Percentiles rank a stretch among this genome's conserved stretches.
These are phyloP conservation scores for Patagioenas fasciata DNA, from an alignment of 2,113 vertebrate genomes.

Conservation along the genomic window DNA sequence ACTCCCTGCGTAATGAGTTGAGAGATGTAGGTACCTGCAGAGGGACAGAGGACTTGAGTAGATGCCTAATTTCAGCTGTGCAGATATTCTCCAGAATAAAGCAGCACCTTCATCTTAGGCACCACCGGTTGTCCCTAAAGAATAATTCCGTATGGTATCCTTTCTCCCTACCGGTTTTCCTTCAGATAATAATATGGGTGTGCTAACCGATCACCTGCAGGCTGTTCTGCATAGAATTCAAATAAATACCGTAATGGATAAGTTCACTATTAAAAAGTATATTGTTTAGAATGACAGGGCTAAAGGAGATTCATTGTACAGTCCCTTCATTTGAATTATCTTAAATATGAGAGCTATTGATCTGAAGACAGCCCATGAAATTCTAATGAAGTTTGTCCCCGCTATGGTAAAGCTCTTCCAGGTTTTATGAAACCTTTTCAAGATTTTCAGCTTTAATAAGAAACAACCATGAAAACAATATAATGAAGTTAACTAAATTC, in stretches of 20 bases:
- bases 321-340: background rate
- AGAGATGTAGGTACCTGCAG: background rate
- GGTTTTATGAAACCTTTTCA: background rate
- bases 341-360: background rate
- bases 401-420: background rate
- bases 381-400: background rate
- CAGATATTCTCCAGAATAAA: background rate
- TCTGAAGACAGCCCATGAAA: background rate
- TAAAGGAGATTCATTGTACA: background rate
- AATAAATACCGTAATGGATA: background rate
- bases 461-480: background rate
- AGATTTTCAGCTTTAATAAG: background rate
- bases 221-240: background rate
- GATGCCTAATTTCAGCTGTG: background rate
- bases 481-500: background rate
- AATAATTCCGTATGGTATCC: background rate
- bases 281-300: background rate
- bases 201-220: background rate
- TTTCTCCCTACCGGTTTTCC: background rate
- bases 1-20: background rate
- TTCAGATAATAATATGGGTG: background rate
- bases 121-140: background rate
- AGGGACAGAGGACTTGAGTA: background rate
- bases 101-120: background rate
- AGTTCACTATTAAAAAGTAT: background rate